phyloP scores from a whole-genome alignment of 2,797 vertebrate species.

The Mus caroli region DNA sequence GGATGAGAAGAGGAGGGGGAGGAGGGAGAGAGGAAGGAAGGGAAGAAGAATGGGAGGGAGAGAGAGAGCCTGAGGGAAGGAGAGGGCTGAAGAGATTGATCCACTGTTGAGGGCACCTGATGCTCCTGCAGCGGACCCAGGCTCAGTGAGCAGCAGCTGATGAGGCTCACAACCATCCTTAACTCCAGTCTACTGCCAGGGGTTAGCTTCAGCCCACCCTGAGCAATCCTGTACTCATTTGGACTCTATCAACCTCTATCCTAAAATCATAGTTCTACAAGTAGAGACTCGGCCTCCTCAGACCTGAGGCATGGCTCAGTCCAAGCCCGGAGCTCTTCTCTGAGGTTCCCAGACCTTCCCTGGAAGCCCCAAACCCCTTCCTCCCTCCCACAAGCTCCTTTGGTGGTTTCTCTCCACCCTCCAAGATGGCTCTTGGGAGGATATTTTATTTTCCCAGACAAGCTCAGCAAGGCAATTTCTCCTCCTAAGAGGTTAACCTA shows the following conservation, averaged over 20 bases:
- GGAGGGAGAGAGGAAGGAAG: no score
- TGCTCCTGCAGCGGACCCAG: not conserved
- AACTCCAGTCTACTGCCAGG: not conserved
- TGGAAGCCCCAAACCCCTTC: not conserved
- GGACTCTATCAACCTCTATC: not conserved
- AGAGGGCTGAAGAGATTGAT: not conserved
- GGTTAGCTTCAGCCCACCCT: not conserved
- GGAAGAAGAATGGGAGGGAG: no score
- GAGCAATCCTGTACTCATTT: not conserved
- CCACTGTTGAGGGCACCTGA: not conserved
- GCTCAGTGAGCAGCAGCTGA: no score
- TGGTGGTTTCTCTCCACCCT: constrained; percentile 68
- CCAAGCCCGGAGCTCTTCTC: not conserved
- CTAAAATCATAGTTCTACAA: not conserved
- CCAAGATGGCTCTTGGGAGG: constrained; percentile 54
- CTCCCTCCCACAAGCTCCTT: not conserved
- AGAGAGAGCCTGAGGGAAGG: fast-evolving
- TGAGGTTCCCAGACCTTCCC: constrained; percentile 31
- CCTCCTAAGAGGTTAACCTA: constrained; percentile 80
- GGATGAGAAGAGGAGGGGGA: not conserved
- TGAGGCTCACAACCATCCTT: not conserved
- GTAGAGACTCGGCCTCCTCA: not conserved
- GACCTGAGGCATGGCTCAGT: not conserved
- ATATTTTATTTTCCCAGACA: constrained; percentile 81
- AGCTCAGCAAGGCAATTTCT: constrained; percentile 73